Base-by-base conservation (phyloP, 2,113 vertebrate genomes). In the Macaca mulatta region DNA sequence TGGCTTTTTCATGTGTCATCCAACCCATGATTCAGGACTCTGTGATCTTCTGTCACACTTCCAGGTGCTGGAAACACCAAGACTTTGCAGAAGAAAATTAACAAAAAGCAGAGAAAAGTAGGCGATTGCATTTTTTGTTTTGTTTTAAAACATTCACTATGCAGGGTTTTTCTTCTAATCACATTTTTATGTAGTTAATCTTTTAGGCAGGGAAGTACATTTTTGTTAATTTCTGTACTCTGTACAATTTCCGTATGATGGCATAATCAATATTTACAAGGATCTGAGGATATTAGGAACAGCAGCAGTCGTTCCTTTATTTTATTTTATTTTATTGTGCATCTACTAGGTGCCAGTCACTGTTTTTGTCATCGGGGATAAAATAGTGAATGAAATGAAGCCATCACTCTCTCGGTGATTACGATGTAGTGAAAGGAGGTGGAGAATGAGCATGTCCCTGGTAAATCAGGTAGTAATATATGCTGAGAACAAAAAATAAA, bases 51-150 rank as follows among this genome's bases (percentile, higher is more conserved):
- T 59, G 38, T 75, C 57, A 77, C 5, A 50, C 84, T 74, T 84
- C 85, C 8, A 3, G 20, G 69, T 27, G 43, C 5, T 74, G 61
- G 35, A 43, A 93, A 96, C 82, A 67, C 25, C 0, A 13, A 87
- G 50, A 87, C 43, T 93, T 94, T 22, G 20, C 35, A 74, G 50
- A 77, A 70, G 61, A 77, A 93, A 79, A 70, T 72, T 61, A 97
- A 75, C n/a, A 52, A 89, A 90, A 78, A 84, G 27, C 25, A 67
- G n/a, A 52, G 80, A 38, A 80, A 97, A 78, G 88, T 48, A 96
- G 43, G 64, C 30, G 81, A 87, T 45, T 88, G 77, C 4, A 17
- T 82, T 83, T 32, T 93, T 72, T 59, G 52, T 61, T 89, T 87
- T 86, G 52, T 84, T 96, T 95, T 72, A 72, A 92, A 90, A 78